These are phyloP conservation scores for Upupa epops DNA, from an alignment of 2,113 vertebrate genomes.

Conservation along the genomic window DNA sequence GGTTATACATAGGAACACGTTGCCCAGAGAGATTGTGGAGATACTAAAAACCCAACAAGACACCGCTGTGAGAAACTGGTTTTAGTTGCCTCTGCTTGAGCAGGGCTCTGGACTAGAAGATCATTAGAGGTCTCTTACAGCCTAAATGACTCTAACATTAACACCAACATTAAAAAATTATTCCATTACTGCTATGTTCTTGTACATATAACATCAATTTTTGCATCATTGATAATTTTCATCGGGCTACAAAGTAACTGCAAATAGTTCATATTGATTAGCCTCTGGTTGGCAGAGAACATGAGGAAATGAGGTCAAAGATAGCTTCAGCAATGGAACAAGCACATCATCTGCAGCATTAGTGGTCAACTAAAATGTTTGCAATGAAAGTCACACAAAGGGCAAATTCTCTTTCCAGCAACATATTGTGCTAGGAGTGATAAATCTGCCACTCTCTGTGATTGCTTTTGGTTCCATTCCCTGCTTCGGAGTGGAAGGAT, in stretches of 20 bases:
- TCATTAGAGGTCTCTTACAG: background rate
- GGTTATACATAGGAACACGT: background rate
- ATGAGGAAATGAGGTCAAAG: constrained; percentile 41
- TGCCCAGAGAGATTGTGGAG: background rate
- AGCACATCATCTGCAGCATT: background rate
- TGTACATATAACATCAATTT: background rate
- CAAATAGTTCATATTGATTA: constrained; percentile 24
- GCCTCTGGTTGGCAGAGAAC: background rate
- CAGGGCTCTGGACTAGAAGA: background rate
- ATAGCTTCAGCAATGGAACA: constrained; percentile 51
- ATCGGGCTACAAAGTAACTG: background rate
- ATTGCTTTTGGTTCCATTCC: background rate
- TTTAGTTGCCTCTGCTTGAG: background rate
- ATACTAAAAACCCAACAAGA: background rate
- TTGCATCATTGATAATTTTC: background rate
- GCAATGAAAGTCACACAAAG: constrained; percentile 17
- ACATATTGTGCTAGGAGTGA: background rate
- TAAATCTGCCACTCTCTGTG: background rate
- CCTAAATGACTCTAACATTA: background rate
- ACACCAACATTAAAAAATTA: background rate
- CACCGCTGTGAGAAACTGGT: background rate
- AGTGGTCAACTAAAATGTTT: background rate
- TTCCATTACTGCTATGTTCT: background rate
- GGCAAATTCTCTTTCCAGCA: constrained; percentile 6
- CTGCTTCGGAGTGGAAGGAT: background rate